Evolutionary conservation across 2,888 invertebrate species (phyloP).

Genomic region (Lingula anatina): DNA sequence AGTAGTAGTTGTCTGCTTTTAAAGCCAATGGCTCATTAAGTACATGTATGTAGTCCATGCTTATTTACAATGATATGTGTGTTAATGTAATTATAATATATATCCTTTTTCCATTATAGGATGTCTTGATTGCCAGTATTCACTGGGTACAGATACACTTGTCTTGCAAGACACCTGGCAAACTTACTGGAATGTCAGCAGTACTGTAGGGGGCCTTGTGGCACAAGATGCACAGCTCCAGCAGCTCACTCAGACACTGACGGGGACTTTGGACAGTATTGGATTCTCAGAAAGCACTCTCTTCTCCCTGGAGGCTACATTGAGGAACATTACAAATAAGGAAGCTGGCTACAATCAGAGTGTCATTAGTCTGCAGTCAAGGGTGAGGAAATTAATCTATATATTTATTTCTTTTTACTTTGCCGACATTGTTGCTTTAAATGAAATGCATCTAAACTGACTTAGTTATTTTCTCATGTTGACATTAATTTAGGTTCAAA

Average conservation of each 20-base stretch:
- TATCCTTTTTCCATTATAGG: constrained; percentile 10
- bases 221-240: constrained; percentile 15
- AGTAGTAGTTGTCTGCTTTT: too few relatives aligned
- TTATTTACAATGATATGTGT: too few relatives aligned
- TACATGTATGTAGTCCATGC: background rate
- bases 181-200: constrained; percentile 9
- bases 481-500: too few relatives aligned
- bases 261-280: constrained; percentile 7
- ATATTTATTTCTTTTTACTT: too few relatives aligned
- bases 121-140: constrained; percentile 21
- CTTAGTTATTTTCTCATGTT: too few relatives aligned
- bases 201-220: constrained; percentile 13
- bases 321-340: constrained; percentile 3
- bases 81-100: too few relatives aligned
- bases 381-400: too few relatives aligned
- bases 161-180: constrained; percentile 9
- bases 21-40: too few relatives aligned
- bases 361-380: background rate
- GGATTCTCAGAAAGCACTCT: constrained; percentile 13
- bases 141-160: constrained; percentile 24
- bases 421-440: too few relatives aligned
- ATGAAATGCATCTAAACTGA: too few relatives aligned
- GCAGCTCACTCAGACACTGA: constrained; percentile 8
- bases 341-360: background rate
- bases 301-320: background rate